Conservation (phyloP, 2,888 invertebrate species). For the Drosophila birchii region DNA sequence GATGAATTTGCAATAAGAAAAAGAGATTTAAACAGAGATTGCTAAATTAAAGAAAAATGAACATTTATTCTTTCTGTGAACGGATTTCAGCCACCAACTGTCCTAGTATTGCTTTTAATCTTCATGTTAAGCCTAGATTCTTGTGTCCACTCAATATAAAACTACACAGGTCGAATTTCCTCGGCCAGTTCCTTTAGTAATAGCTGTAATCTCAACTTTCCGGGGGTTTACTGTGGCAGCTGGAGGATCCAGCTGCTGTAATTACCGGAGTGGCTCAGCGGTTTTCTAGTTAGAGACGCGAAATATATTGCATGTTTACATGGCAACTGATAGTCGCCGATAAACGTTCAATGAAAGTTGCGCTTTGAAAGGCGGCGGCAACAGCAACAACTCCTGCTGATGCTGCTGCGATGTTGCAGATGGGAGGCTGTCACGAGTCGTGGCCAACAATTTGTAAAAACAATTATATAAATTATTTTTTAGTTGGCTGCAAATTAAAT, state of each 20-base stretch:
- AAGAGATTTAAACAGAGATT: too few species aligned
- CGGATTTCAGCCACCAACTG: slow-evolving; percentile 4
- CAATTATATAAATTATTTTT: slow-evolving; percentile 81
- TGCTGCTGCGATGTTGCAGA: slow-evolving; percentile 35
- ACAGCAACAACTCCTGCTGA: slow-evolving; percentile 31
- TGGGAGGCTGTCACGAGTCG: slow-evolving; percentile 51
- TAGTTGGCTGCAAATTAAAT: slow-evolving; percentile 76
- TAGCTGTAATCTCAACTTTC: slow-evolving; percentile 22
- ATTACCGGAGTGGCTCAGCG: slow-evolving; percentile 53
- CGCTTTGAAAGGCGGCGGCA: slow-evolving; percentile 39
- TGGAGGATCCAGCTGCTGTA: slow-evolving; percentile 59
- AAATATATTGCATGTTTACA: slow-evolving; percentile 81
- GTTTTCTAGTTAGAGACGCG: slow-evolving; percentile 59
- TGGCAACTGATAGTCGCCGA: slow-evolving; percentile 78
- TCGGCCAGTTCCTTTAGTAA: not conserved
- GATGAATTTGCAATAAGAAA: too few species aligned
- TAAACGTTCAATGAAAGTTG: slow-evolving; percentile 80
- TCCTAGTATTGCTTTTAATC: slow-evolving; percentile 13
- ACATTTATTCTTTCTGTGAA: not conserved
- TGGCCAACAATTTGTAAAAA: slow-evolving; percentile 78
- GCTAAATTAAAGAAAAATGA: too few species aligned
- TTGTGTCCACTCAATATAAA: not conserved
- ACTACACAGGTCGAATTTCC: not conserved
- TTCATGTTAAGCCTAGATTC: slow-evolving; percentile 24
- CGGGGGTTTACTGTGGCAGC: slow-evolving; percentile 58